Conservation (phyloP, 2,797 vertebrate species). For the Etheostoma nigrum region DNA sequence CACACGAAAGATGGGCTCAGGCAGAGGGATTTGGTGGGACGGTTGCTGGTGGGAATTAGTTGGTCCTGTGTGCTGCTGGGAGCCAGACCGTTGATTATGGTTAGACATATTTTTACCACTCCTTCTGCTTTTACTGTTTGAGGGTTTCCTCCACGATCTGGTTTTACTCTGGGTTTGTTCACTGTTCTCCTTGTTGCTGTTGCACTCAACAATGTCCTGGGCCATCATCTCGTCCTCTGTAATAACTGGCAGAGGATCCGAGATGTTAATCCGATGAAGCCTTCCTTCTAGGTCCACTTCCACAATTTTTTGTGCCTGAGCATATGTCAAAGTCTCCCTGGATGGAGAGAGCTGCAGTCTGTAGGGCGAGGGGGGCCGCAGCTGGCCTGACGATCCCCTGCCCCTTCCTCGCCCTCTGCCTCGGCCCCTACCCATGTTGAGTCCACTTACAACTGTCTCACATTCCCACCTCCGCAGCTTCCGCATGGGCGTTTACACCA, state of each 20-base stretch:
- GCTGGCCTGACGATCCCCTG: slow-evolving; percentile 82
- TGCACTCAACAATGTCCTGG: slow-evolving; percentile 97
- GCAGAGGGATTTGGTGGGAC: slow-evolving; percentile 82
- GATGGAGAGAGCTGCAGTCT: slow-evolving; percentile 92
- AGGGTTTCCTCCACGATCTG: slow-evolving; percentile 84
- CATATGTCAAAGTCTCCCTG: slow-evolving; percentile 94
- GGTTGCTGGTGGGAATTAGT: slow-evolving; percentile 81
- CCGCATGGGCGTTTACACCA: slow-evolving; percentile 86
- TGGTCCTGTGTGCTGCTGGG: slow-evolving; percentile 79
- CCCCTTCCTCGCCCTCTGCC: slow-evolving; percentile 86
- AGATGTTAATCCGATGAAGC: slow-evolving; percentile 96
- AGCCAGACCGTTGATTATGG: slow-evolving; percentile 75
- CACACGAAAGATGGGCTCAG: slow-evolving; percentile 92
- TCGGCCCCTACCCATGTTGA: slow-evolving; percentile 82
- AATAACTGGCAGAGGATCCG: slow-evolving; percentile 93
- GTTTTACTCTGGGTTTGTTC: slow-evolving; percentile 90
- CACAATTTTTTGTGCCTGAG: slow-evolving; percentile 97
- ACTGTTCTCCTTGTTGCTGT: slow-evolving; percentile 99
- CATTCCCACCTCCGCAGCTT: slow-evolving; percentile 88
- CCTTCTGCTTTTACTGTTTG: slow-evolving; percentile 88
- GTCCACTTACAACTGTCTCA: slow-evolving; percentile 80
- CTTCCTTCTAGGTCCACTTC: slow-evolving; percentile 97
- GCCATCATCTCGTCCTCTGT: slow-evolving; percentile 97
- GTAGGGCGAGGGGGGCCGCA: slow-evolving; percentile 92
- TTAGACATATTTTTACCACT: slow-evolving; percentile 89